Evolutionary conservation across 1,140 invertebrate species (phyloP).

Genomic region (Bombyx mandarina): DNA sequence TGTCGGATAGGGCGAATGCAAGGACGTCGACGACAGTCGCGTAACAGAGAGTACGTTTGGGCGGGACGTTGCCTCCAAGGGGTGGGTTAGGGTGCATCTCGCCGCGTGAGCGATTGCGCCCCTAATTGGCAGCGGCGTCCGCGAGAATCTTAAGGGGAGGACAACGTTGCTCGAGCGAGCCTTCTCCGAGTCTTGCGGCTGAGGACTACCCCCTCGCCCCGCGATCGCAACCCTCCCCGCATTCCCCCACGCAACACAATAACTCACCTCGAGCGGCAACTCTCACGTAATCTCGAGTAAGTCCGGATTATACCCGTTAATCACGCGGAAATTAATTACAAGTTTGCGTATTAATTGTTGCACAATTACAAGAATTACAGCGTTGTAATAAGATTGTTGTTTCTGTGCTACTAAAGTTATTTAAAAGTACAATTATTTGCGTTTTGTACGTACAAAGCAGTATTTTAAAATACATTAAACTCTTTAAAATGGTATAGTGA

Average conservation of each 20-base stretch:
- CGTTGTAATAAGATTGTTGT: constrained; percentile 23
- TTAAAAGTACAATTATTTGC: not conserved
- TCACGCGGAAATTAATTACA: constrained; percentile 69
- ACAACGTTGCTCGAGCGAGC: constrained; percentile 45
- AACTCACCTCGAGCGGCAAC: constrained; percentile 50
- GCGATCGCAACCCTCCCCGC: constrained; percentile 16
- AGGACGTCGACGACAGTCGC: constrained; percentile 33
- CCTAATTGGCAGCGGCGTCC: constrained; percentile 71
- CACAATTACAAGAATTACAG: constrained; percentile 57
- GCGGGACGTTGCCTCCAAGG: constrained; percentile 27
- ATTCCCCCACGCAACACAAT: constrained; percentile 50
- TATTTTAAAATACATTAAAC: not conserved
- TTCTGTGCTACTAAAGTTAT: not conserved
- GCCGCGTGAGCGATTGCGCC: constrained; percentile 70
- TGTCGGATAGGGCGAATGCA: constrained; percentile 35
- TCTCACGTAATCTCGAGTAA: constrained; percentile 65
- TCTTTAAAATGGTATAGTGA: too few species aligned
- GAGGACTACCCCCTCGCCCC: constrained; percentile 22
- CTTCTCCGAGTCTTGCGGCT: constrained; percentile 42
- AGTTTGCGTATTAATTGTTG: constrained; percentile 67
- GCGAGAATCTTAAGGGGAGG: constrained; percentile 71
- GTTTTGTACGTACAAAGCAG: not conserved
- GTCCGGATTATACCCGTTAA: constrained; percentile 66
- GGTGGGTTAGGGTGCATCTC: constrained; percentile 22
- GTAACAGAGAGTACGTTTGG: constrained; percentile 43